Percentiles rank a stretch among this genome's conserved stretches.
Evolutionary conservation across 2,888 invertebrate species (phyloP).

Genomic region (Pristionchus maxplancki): DNA sequence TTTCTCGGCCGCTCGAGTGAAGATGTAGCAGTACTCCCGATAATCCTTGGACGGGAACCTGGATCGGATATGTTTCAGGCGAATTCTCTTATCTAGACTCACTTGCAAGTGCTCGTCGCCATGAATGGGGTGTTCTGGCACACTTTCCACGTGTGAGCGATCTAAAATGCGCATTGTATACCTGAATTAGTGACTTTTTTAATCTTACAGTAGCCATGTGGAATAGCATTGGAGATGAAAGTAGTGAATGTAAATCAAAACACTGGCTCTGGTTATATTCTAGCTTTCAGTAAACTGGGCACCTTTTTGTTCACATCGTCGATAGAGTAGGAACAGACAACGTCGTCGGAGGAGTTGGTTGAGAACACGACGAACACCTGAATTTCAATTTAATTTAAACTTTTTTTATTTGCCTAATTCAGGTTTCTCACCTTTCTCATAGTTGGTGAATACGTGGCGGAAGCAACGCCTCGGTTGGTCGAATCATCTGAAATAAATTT

Average conservation of each 20-base stretch:
- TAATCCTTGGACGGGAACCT: background rate
- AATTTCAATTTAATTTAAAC: background rate
- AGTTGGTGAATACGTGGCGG: background rate
- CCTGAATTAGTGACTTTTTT: background rate
- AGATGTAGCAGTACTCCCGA: slow-evolving; percentile 54
- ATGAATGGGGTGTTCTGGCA: slow-evolving; percentile 55
- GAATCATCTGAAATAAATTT: background rate
- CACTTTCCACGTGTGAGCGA: slow-evolving; percentile 57
- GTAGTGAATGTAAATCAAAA: background rate
- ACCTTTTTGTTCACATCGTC: slow-evolving; percentile 53
- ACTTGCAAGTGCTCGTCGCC: background rate
- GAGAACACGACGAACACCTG: slow-evolving; percentile 22
- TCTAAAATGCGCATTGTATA: background rate
- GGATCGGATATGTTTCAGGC: background rate
- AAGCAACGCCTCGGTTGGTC: background rate
- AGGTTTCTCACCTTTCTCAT: background rate
- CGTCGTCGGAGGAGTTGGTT: background rate
- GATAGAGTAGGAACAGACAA: slow-evolving; percentile 57
- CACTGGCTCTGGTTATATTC: background rate
- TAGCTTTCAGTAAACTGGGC: too few species aligned
- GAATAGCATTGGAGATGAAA: background rate
- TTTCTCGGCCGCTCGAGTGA: slow-evolving; percentile 53
- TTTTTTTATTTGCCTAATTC: background rate
- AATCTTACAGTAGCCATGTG: background rate
- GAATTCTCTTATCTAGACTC: too few species aligned